Evolutionary conservation across 2,797 vertebrate species (phyloP), one percentile per base, ranked within the genome.

Genomic region (Saxicola maurus): DNA sequence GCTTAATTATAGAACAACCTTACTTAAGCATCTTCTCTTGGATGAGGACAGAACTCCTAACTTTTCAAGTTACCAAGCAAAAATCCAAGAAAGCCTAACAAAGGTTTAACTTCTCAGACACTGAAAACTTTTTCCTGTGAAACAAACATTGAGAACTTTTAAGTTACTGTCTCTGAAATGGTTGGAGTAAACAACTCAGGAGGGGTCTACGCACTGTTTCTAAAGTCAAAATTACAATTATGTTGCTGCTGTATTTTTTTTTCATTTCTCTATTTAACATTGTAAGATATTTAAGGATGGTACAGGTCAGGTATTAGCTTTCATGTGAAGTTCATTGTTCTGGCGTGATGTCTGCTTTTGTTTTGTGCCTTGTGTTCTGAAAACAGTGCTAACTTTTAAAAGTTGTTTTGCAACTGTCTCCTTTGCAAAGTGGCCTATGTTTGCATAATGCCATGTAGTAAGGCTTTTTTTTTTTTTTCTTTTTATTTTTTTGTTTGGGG

Each of bases 201-300:
- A 98, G 98, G 95, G 97, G 98, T 98, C 98, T 97, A 98, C 98
- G 98, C 98, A 98, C 98, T 98, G 98, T 98, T 98, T 98, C 96
- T 97, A 98, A 98, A 97, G 97, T 98, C 98, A 98, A 97, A 98
- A 98, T 98, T 97, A 98, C 98, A 97, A 98, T 98, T 98, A 97
- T 98, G 98, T 98, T 98, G 98, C 98, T 99, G 98, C 98, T 98
- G 98, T 98, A 92, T 95, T 87, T 92, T 95, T 86, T 87, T 57
- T 84, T 94, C 94, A 96, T 97, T 97, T 98, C 97, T 97, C 97
- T 98, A 97, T 98, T 98, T 97, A 97, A 97, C 91, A 96, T 94
- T 91, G 95, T 97, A 97, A 97, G 97, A 96, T 98, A 97, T 96
- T 96, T 94, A 98, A 97, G 96, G 96, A 98, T 94, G 98, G 98